Base-by-base conservation (phyloP, 2,888 invertebrate species). In the Amblyjoppa fuscipennis region DNA sequence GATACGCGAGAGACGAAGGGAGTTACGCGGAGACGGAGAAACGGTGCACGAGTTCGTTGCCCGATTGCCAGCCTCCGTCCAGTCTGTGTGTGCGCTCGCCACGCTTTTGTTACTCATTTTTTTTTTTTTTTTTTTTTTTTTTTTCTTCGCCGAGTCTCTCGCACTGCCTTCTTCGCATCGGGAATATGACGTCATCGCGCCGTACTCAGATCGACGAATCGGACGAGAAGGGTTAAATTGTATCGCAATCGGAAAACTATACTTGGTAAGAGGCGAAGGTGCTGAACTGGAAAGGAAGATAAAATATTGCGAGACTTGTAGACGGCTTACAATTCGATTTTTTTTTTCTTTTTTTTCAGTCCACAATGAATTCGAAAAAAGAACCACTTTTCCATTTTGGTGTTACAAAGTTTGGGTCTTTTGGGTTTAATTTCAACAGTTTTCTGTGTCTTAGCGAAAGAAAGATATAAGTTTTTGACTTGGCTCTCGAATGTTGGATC, bases 11-110 rank as follows among this genome's bases (percentile, higher is more conserved):
- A 84, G 84, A 88, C 85, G 81, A 84, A 61, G 13, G n/a, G 83
- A 82, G 85, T 83, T 80, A 81, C 31, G 53, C 34, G 69, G 68
- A 79, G 51, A 76, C 66, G 34, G 69, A 83, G 81, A 79, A 78
- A 84, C 59, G 80, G 86, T 86, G 80, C 86, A 81, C 86, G 88
- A 90, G 92, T 92, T 92, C 92, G 90, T 91, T 92, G 92, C 86
- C 91, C 92, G 92, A 92, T 92, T 91, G 90, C 87, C 89, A 90
- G 88, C 85, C 89, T 88, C 85, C 59, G 77, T 74, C 81, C 28
- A 59, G 59, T 25, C 59, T 25, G 59, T 59, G 59, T 28, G 73
- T 69, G 73, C 45, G 69, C 69, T 73, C 70, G 28, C 59, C 59
- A 61, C 38, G 70, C 51, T 83, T 86, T 79, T 75, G 61, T 80